Evolutionary conservation across 2,888 invertebrate species (phyloP), one percentile per base, ranked within the genome.

Genomic region (Chloromyia formosa): DNA sequence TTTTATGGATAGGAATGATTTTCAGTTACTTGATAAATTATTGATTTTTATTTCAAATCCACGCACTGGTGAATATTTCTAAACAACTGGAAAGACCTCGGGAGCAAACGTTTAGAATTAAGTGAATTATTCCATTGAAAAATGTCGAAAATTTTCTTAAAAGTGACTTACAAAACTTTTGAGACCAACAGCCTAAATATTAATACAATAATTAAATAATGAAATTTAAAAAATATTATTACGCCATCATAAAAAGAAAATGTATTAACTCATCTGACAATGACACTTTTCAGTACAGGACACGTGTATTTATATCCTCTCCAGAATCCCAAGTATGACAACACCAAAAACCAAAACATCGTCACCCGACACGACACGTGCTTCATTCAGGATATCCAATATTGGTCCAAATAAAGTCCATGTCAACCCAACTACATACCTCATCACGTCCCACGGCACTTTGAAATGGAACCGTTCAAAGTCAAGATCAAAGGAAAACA

Each of bases 401-500:
- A 9, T 12, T 16, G n/a, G 68, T 23, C 20, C 12, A 68, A 68
- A 45, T 61, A 40, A n/a, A 56, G 27, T 53, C 27, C 62, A 35
- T 18, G 40, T 40, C 42, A 45, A 27, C 66, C 27, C 12, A 49
- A 72, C 40, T 45, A 10, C 58, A 56, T 16, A 9, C 40, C 61
- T 35, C 27, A 61, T 76, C 66, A 74, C 76, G 7, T 35, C 27
- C 27, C 27, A 35, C 27, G 27, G 7, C 45, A 73, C 60, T 45
- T 74, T 71, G 61, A 77, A 77, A 75, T 69, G 76, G 74, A 77
- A 74, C 77, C 76, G 68, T 60, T 75, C 69, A 75, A 77, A 79
- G 79, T 79, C 79, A 79, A 79, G 79, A 79, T 79, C 79, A 79
- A 79, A 79, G 78, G 73, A 78, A 77, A 78, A 78, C 76, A 79